Conservation (phyloP, 2,888 invertebrate species). For the Isoperla grammatica region DNA sequence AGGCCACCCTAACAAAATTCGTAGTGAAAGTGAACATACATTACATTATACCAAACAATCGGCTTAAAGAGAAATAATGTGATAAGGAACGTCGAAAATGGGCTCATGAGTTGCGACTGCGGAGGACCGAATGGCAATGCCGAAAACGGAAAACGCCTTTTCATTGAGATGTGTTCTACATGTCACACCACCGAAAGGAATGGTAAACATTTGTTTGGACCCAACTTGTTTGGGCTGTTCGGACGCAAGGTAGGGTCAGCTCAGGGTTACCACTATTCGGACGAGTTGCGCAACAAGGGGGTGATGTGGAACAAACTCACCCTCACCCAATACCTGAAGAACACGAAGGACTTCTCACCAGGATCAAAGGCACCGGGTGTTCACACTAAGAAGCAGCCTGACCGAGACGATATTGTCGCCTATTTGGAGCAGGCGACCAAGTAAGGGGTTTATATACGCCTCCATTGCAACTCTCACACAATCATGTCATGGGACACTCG, state of each 20-base stretch:
- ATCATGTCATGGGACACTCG: no score
- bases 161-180: neutral
- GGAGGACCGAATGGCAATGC: neutral
- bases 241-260: constrained; percentile 4
- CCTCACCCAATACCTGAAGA: neutral
- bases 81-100: no score
- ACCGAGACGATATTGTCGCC: neutral
- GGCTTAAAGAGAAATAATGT: no score
- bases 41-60: no score
- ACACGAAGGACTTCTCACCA: neutral
- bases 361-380: neutral
- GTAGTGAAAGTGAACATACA: no score
- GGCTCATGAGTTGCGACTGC: no score
- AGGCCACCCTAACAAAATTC: no score
- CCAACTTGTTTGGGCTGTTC: neutral
- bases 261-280: neutral
- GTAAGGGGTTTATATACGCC: no score
- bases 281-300: constrained; percentile 5
- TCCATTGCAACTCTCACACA: no score
- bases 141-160: neutral
- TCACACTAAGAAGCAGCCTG: constrained; percentile 7
- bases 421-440: neutral
- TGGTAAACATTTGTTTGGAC: neutral
- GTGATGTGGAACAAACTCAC: neutral
- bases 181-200: neutral